phyloP scores from a whole-genome alignment of 2,113 vertebrate species.

The Anguilla rostrata region DNA sequence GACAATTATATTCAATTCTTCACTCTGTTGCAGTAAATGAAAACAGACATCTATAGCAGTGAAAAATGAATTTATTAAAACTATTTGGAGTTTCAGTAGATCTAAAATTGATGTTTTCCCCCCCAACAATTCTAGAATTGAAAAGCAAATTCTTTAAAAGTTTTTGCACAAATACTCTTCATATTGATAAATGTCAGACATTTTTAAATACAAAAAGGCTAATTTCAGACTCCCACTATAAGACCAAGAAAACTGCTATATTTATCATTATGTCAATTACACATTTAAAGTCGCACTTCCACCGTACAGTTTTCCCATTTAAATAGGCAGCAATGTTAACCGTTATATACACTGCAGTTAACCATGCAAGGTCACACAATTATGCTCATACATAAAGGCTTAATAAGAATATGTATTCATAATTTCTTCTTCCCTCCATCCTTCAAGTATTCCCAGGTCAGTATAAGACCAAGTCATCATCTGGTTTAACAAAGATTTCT shows the following conservation, averaged over 20 bases:
- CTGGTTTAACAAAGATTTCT: slow-evolving; percentile 51
- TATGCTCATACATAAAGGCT: background rate
- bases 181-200: slow-evolving; percentile 54
- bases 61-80: slow-evolving; percentile 4
- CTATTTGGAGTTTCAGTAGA: background rate
- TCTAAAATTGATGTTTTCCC: slow-evolving; percentile 12
- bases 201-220: slow-evolving; percentile 39
- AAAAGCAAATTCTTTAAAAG: slow-evolving; percentile 61
- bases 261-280: slow-evolving; percentile 17
- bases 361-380: background rate
- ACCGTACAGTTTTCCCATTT: slow-evolving; percentile 1
- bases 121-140: slow-evolving; percentile 25
- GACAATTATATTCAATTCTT: background rate
- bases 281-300: slow-evolving; percentile 26
- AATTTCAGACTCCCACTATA: slow-evolving; percentile 21
- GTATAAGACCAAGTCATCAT: slow-evolving; percentile 30
- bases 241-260: slow-evolving; percentile 30
- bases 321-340: background rate
- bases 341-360: background rate
- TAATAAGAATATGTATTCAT: background rate
- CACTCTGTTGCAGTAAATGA: background rate
- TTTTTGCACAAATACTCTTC: slow-evolving; percentile 59
- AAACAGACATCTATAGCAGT: background rate
- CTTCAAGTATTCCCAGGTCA: slow-evolving; percentile 63
- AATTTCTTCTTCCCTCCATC: slow-evolving; percentile 18